Evolutionary conservation across 2,797 vertebrate species (phyloP).

Genomic region (Danio aesculapii): DNA sequence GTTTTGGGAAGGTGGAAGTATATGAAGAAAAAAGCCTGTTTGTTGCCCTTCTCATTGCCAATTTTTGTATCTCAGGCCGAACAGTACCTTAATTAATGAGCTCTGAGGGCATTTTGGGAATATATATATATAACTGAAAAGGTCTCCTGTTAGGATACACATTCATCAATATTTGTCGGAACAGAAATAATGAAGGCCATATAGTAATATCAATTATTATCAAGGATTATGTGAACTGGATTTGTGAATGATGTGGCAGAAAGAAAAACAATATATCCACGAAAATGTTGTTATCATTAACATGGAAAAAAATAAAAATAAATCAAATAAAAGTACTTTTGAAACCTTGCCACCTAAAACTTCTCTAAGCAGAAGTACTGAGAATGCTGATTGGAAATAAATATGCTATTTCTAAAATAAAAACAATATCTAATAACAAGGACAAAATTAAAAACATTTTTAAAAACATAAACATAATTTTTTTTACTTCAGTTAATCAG

Average conservation of each 20-base stretch:
- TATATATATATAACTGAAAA: too few species aligned
- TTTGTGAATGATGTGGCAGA: not conserved
- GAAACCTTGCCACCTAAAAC: not conserved
- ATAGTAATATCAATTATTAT: too few species aligned
- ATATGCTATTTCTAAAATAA: not conserved
- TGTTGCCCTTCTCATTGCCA: not conserved
- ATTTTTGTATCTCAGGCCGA: not conserved
- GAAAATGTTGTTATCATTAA: not conserved
- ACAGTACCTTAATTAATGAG: not conserved
- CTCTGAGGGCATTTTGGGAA: conserved; percentile 4
- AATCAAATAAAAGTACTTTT: not conserved
- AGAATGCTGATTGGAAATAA: not conserved
- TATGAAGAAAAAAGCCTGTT: not conserved
- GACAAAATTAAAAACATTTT: not conserved
- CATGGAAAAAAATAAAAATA: too few species aligned
- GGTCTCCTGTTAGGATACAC: too few species aligned
- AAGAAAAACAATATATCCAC: not conserved
- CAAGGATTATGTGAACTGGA: not conserved
- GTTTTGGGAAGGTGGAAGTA: conserved; percentile 16
- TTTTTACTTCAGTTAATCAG: not conserved
- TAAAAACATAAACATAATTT: too few species aligned
- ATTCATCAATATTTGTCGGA: too few species aligned
- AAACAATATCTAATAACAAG: not conserved
- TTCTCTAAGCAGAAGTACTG: not conserved
- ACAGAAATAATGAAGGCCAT: too few species aligned